These are phyloP conservation scores for Gallinago paraguaiae DNA, from an alignment of 2,113 vertebrate species.

Conservation along the genomic window DNA sequence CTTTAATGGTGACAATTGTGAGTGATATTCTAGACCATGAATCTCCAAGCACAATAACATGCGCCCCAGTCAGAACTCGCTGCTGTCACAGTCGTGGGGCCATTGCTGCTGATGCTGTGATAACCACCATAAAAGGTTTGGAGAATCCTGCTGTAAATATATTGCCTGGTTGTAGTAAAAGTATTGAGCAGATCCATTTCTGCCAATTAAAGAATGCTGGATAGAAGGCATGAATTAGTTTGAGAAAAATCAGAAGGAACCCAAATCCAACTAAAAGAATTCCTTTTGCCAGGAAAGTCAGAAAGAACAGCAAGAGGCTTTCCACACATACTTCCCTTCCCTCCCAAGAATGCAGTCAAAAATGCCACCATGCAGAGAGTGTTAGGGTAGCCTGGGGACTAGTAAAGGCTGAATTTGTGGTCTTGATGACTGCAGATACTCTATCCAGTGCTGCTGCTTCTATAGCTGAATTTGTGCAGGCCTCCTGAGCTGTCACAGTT, in stretches of 20 bases:
- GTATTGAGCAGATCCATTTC: background rate
- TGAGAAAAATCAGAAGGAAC: background rate
- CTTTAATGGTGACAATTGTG: background rate
- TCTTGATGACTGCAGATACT: background rate
- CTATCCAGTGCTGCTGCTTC: background rate
- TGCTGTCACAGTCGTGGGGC: background rate
- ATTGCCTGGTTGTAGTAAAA: background rate
- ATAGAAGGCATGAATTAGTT: background rate
- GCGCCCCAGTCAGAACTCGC: background rate
- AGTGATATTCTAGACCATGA: background rate
- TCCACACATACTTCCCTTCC: fast-evolving
- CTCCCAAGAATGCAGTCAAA: background rate
- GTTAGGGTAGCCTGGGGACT: background rate
- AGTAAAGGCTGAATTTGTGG: background rate
- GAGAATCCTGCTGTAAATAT: background rate
- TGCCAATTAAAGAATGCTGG: background rate
- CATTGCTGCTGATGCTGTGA: background rate
- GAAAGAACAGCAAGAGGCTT: background rate
- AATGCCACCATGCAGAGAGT: background rate
- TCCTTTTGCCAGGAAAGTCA: background rate
- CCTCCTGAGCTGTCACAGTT: background rate
- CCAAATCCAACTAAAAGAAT: background rate
- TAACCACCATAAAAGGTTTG: background rate
- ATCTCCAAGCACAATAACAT: background rate
- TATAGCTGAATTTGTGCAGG: background rate